phyloP scores from a whole-genome alignment of 2,797 vertebrate species.

The Sebastes hubbsi region DNA sequence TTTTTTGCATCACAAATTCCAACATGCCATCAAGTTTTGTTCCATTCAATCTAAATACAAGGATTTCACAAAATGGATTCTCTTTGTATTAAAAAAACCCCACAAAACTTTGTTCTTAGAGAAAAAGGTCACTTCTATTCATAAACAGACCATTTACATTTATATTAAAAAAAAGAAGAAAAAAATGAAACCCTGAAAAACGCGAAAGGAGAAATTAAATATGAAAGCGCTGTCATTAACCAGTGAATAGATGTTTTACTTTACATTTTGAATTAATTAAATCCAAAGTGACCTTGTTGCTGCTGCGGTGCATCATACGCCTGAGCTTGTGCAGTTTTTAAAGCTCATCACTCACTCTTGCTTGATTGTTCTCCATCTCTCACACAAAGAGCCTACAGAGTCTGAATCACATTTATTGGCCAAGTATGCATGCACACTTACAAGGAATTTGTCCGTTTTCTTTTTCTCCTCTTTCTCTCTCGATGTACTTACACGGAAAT shows the following conservation, averaged over 20 bases:
- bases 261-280: slow-evolving; percentile 25
- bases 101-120: not conserved
- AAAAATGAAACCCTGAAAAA: slow-evolving; percentile 13
- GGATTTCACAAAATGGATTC: not conserved
- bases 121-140: slow-evolving; percentile 5
- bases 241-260: slow-evolving; percentile 31
- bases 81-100: not conserved
- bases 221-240: not conserved
- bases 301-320: not conserved
- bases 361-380: slow-evolving; percentile 5
- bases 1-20: not conserved
- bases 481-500: not conserved
- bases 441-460: not conserved
- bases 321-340: not conserved
- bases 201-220: not conserved
- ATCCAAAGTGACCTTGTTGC: slow-evolving; percentile 27
- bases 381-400: not conserved
- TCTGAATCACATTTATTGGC: not conserved
- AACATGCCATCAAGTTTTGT: not conserved
- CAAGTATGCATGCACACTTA: not conserved
- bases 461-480: not conserved
- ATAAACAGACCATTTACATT: not conserved
- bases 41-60: not conserved
- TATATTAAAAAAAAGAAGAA: not conserved
- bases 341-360: not conserved